These are phyloP conservation scores for Aphelocoma californica DNA, from an alignment of 2,797 vertebrate species.

Conservation along the genomic window DNA sequence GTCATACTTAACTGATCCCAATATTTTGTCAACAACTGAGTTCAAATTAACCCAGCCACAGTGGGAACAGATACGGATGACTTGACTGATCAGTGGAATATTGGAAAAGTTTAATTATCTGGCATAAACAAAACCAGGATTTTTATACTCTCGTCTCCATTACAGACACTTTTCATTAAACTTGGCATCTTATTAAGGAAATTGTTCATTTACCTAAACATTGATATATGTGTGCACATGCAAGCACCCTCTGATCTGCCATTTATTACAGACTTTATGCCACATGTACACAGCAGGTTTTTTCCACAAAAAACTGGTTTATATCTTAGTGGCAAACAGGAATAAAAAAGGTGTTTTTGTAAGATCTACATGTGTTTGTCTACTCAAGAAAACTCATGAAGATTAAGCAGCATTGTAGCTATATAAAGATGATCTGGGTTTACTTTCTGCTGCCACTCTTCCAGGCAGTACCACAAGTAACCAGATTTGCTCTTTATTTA, in stretches of 20 bases:
- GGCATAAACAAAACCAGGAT: neutral
- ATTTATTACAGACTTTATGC: neutral
- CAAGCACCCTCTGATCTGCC: neutral
- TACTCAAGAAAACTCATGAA: neutral
- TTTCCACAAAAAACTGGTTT: neutral
- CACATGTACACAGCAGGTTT: neutral
- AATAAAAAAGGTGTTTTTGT: neutral
- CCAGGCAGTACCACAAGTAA: neutral
- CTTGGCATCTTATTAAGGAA: neutral
- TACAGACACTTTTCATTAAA: neutral
- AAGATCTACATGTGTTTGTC: neutral
- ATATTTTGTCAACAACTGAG: neutral
- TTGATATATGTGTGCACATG: neutral
- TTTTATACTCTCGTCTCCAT: neutral
- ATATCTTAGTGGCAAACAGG: neutral
- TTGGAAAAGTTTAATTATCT: neutral
- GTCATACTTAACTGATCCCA: neutral
- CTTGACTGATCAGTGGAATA: conserved; percentile 23
- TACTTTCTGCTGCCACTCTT: neutral
- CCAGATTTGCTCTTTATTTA: conserved; percentile 13
- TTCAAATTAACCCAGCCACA: conserved; percentile 16
- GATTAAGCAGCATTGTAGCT: neutral
- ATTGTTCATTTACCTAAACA: neutral
- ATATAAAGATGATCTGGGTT: neutral
- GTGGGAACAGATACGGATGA: neutral